Evolutionary conservation across 2,888 invertebrate species (phyloP).

Genomic region (Buathra laborator): DNA sequence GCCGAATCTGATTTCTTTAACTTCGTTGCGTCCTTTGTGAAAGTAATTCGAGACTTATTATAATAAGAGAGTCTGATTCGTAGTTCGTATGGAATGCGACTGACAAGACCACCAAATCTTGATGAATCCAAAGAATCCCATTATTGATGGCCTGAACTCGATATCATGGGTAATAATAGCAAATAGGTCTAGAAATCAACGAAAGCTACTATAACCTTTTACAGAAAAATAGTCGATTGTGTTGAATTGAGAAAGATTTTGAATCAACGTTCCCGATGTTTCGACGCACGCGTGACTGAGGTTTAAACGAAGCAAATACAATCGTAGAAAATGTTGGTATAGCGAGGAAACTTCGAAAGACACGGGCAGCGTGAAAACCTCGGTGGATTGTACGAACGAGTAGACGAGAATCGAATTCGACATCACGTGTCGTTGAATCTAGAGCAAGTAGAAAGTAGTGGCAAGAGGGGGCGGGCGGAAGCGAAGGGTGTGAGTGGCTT

Average conservation of each 20-base stretch:
- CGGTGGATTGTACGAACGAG: constrained; percentile 10
- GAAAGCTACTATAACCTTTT: not conserved
- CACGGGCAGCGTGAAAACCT: not conserved
- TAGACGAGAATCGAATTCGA: constrained; percentile 31
- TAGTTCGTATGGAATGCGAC: no score
- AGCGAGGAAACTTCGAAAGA: not conserved
- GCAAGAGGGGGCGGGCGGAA: not conserved
- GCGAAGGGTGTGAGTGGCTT: constrained; percentile 3
- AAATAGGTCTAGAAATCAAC: no score
- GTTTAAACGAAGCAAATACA: not conserved
- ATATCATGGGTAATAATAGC: no score
- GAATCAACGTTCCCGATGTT: not conserved
- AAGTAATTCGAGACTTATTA: no score
- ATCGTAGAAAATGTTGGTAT: not conserved
- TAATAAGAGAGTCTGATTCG: no score
- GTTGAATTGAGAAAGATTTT: not conserved
- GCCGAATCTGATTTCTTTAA: no score
- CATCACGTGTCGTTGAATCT: constrained; percentile 26
- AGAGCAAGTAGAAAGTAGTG: not conserved
- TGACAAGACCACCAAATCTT: no score
- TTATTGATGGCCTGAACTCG: no score
- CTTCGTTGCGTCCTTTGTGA: no score
- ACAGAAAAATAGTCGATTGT: not conserved
- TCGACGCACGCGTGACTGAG: not conserved
- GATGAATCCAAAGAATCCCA: no score